Conservation (phyloP, 2,797 vertebrate species). For the Podargus strigoides region DNA sequence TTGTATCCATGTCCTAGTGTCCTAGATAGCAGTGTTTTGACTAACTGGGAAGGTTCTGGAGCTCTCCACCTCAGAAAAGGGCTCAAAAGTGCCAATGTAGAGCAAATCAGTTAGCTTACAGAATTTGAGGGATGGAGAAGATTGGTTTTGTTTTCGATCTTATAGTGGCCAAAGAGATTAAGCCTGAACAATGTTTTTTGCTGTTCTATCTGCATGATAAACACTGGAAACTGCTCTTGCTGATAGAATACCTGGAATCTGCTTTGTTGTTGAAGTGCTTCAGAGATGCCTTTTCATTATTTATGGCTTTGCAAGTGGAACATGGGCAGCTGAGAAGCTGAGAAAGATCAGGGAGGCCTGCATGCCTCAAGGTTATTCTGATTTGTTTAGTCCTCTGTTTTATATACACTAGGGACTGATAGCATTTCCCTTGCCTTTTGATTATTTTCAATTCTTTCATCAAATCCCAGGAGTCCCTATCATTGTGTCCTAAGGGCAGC, state of each 20-base stretch:
- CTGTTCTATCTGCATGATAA: background rate
- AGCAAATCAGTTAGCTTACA: background rate
- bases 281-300: background rate
- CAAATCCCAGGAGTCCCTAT: background rate
- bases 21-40: background rate
- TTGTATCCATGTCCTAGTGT: background rate
- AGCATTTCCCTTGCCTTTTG: background rate
- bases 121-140: background rate
- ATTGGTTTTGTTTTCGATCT: background rate
- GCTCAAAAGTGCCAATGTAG: background rate
- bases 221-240: background rate
- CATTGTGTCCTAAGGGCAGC: background rate
- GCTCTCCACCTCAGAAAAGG: background rate
- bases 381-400: background rate
- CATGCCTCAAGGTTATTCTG: conserved; percentile 40
- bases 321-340: background rate
- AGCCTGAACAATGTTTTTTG: background rate
- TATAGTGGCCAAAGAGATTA: background rate
- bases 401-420: background rate
- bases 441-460: background rate
- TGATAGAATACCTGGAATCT: background rate
- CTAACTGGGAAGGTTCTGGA: background rate
- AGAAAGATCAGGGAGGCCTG: conserved; percentile 25
- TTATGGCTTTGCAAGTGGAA: background rate
- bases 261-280: background rate